These are phyloP conservation scores for Caenorhabditis inopinata DNA, from an alignment of 1,140 invertebrate genomes.

Conservation along the genomic window DNA sequence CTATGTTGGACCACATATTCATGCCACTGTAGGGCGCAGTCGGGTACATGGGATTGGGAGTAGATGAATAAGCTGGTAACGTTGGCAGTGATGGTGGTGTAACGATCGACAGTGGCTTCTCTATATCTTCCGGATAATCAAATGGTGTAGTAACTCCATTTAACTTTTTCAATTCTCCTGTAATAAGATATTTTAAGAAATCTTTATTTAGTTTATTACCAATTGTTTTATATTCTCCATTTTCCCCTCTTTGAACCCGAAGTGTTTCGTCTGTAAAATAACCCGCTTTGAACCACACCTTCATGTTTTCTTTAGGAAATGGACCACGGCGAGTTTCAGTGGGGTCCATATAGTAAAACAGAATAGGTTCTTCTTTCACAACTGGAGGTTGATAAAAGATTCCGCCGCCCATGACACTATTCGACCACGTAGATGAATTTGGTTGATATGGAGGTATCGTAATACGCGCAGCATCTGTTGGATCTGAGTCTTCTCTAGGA, in stretches of 20 bases:
- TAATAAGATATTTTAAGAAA: not conserved
- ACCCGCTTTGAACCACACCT: slow-evolving; percentile 1
- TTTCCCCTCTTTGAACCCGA: not conserved
- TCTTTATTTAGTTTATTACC: not conserved
- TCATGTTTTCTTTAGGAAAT: not conserved
- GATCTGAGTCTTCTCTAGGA: not conserved
- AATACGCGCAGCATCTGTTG: not conserved
- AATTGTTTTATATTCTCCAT: not conserved
- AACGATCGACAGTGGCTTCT: not conserved
- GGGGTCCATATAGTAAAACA: not conserved
- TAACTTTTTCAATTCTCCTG: not conserved
- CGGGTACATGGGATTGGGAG: not conserved
- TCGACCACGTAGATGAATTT: not conserved
- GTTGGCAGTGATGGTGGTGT: not conserved
- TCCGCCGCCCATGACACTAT: not conserved
- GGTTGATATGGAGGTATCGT: not conserved
- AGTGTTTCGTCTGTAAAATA: slow-evolving; percentile 1
- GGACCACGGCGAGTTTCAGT: slow-evolving; percentile 2
- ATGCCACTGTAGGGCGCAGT: not conserved
- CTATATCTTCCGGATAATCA: not conserved
- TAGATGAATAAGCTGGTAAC: not conserved
- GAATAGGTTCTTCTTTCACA: not conserved
- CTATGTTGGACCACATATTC: slow-evolving; percentile 4
- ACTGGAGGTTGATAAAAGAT: slow-evolving; percentile 3
- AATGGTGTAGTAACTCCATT: not conserved